Evolutionary conservation across 2,797 vertebrate species (phyloP).

Genomic region (Paratrypauchen microcephalus): DNA sequence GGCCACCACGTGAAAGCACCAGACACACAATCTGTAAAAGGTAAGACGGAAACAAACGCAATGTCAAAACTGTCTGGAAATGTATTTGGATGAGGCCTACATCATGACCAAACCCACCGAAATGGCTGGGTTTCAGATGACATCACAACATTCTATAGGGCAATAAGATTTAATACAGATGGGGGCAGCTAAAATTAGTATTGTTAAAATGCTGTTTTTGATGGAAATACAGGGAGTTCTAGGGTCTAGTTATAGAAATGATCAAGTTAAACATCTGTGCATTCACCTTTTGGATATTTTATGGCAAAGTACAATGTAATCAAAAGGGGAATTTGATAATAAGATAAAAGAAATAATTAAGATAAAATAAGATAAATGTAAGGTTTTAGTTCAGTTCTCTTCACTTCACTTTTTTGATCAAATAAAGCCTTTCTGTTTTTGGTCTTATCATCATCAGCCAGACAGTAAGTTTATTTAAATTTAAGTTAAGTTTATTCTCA

Average conservation of each 20-base stretch:
- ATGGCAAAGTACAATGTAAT: no score
- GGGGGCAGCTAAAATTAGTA: no score
- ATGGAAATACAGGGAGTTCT: no score
- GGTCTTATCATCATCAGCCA: neutral
- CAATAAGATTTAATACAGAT: no score
- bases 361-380: neutral
- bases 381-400: neutral
- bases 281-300: no score
- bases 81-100: neutral
- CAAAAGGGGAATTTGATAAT: no score
- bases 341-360: no score
- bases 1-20: conserved; percentile 37
- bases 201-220: no score
- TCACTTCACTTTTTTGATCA: neutral
- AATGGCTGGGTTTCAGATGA: neutral
- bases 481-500: neutral
- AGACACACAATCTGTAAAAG: conserved; percentile 37
- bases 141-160: no score
- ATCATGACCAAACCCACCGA: no score
- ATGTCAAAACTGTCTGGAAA: neutral
- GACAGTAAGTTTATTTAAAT: neutral
- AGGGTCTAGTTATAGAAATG: no score
- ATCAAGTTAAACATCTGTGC: no score
- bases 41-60: conserved; percentile 19
- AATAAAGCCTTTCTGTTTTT: neutral